Base-by-base conservation (phyloP, 2,113 vertebrate genomes). In the Protomyctophum bolini region DNA sequence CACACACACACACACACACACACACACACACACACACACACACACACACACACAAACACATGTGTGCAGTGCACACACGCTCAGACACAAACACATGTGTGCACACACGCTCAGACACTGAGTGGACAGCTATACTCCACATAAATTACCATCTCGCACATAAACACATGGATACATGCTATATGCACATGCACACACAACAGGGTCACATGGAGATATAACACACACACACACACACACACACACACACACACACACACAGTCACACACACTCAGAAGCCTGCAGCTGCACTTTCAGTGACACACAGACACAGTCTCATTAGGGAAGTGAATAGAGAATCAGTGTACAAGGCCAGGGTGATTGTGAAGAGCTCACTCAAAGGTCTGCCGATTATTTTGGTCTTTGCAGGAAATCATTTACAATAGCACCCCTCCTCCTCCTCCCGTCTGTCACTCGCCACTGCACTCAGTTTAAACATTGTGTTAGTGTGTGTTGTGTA, bases 321-420 rank as follows among this genome's bases (percentile, higher is more conserved):
- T 87, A 86, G 75, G 63, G 68, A 81, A 57, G 58, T 79, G 80
- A 86, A 82, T 77, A n/a, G 69, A 69, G 72, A 85, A 89, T 87
- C 69, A 80, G 79, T 70, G 72, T 63, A 83, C 83, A 86, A 85
- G 86, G 80, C 70, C 75, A 49, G 50, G 69, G 77, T 89, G 83
- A 90, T 89, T 89, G 86, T 86, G 71, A 85, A 79, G 75, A 61
- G 72, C 82, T 86, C 83, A 65, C 81, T 89, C 83, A 87, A 86
- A 91, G 84, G 81, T 81, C 83, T 62, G 81, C 54, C 48, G 69
- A 86, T 86, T 91, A 89, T 88, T 90, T 88, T 88, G 80, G 83
- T 87, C 87, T 82, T 82, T 7, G 68, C 87, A 90, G 88, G 83
- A 90, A 91, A 86, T 86, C 68, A 78, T 88, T 89, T 66, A 90